Evolutionary conservation across 92 coral and sea anemone species (phyloP).

Genomic region (Galaxea fascicularis): DNA sequence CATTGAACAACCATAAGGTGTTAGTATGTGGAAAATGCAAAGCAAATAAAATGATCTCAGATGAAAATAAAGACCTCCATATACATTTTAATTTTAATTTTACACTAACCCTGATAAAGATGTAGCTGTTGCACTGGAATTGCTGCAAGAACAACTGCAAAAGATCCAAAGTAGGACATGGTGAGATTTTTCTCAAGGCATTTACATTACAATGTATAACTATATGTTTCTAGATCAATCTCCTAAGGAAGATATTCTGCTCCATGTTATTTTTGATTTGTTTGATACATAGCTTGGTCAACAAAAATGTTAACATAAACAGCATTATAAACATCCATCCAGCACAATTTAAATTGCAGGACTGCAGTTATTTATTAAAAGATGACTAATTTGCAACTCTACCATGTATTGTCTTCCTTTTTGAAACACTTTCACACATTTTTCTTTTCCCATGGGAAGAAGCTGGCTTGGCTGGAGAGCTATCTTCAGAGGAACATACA

Average conservation of each 20-base stretch:
- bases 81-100: slow-evolving; percentile 2
- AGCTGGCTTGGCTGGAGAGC: slow-evolving; percentile 23
- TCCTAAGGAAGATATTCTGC: slow-evolving; percentile 16
- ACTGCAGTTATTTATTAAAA: slow-evolving; percentile 14
- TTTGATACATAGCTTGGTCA: slow-evolving; percentile 21
- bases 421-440: slow-evolving; percentile 19
- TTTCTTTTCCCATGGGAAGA: slow-evolving; percentile 20
- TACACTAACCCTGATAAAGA: slow-evolving; percentile 20
- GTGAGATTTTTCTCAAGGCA: slow-evolving; percentile 23
- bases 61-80: not conserved
- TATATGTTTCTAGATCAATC: slow-evolving; percentile 2
- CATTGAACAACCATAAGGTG: slow-evolving; percentile 5
- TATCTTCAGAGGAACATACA: slow-evolving; percentile 12
- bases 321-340: slow-evolving; percentile 25
- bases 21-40: slow-evolving; percentile 7
- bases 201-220: slow-evolving; percentile 16
- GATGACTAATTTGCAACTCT: slow-evolving; percentile 18
- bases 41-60: slow-evolving; percentile 9
- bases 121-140: slow-evolving; percentile 16
- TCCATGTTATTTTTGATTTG: slow-evolving; percentile 19
- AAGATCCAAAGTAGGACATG: slow-evolving; percentile 21
- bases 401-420: slow-evolving; percentile 26
- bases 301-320: slow-evolving; percentile 15
- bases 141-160: slow-evolving; percentile 23
- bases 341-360: slow-evolving; percentile 19